phyloP scores from a whole-genome alignment of 2,888 invertebrate genomes.

The Carterocephalus palaemon region DNA sequence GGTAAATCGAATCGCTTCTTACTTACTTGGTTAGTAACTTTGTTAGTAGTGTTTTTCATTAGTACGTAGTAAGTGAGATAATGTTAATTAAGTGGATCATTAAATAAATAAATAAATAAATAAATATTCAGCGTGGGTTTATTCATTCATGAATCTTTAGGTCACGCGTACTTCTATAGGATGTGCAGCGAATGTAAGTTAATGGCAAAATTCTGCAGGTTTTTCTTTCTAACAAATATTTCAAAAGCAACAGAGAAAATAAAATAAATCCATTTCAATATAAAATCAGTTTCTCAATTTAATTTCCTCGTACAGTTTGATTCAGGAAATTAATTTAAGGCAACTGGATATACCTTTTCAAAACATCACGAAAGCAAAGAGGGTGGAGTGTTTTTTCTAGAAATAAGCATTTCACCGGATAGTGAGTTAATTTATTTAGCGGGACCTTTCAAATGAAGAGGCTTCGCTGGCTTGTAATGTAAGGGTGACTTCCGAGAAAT shows the following conservation, averaged over 20 bases:
- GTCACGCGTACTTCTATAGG: no score
- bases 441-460: constrained; percentile 10
- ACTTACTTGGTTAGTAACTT: no score
- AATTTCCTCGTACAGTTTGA: constrained; percentile 1
- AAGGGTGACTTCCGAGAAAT: neutral
- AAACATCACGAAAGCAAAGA: constrained; percentile 3
- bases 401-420: constrained; percentile 11
- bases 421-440: constrained; percentile 13
- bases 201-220: no score
- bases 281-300: neutral
- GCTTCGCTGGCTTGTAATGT: neutral
- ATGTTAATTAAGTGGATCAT: neutral
- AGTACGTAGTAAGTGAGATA: no score
- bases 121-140: neutral
- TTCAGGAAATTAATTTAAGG: constrained; percentile 1
- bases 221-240: no score
- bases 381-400: constrained; percentile 1
- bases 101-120: constrained; percentile 4
- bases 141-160: no score
- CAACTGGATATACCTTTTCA: constrained; percentile 6
- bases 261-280: no score
- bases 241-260: no score
- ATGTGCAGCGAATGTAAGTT: no score
- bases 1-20: no score
- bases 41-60: no score